Base-by-base conservation (phyloP, 2,113 vertebrate species). In the Nesogale talazaci region DNA sequence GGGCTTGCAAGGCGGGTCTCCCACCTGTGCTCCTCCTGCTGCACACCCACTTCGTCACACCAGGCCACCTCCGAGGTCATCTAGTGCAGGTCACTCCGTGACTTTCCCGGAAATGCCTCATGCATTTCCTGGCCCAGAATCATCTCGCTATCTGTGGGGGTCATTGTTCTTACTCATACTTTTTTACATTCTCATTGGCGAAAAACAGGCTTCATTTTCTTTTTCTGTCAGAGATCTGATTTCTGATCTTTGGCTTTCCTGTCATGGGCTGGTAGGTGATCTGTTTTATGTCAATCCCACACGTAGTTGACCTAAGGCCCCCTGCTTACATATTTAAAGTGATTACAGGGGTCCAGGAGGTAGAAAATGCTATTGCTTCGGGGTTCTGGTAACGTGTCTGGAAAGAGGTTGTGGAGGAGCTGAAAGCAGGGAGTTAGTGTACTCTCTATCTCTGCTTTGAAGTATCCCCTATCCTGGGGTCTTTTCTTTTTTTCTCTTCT, bases 1-100 rank as follows among this genome's bases (percentile, higher is more conserved):
- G 46, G 46, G 46, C 14, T 52, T 52, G 46, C 9, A 52, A 52
- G 46, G 46, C 46, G 46, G 46, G 2, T 12, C 46, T 52, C 46
- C 46, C 2, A 12, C 46, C 46, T 52, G 46, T 9, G 9, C 46
- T 5, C 46, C 46, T 52, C 46, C 61, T 25, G 8, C 61, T 25
- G 23, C 61, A 63, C 61, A 4, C 83, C 74, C 1, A 9, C 11
- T 36, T 36, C 0, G 46, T 74, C 7, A 25, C 25, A 9, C 40
- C 42, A 2, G 1, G 19, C 29, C 59, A 7, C 65, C 57, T 75
- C 34, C 0, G 23, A 23, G 36, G 19, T 25, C 10, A 72, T 31
- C 67, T 27, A 7, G 4, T 27, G 6, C 1, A 0, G 61, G 20
- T 5, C 7, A 14, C 36, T 2, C 10, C 2, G 6, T 5, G 2